Evolutionary conservation across 2,888 invertebrate genomes (phyloP), one percentile per base, ranked within the genome.

Genomic region (Pedicia rivosa): DNA sequence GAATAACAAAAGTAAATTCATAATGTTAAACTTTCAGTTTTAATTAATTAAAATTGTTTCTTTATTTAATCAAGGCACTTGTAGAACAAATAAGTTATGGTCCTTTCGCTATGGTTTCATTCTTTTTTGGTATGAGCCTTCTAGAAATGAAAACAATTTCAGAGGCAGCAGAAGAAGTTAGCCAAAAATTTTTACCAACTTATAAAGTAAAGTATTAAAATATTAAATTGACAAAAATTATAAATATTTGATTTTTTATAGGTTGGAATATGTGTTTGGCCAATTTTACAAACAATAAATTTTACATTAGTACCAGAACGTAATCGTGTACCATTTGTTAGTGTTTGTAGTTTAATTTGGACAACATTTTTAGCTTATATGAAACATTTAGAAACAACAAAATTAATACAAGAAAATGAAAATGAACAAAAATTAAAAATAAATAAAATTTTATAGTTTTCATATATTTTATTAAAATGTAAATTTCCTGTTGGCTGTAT

Each of bases 361-460:
- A 79, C 80, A 0, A 72, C 75, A 12, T 82, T 76, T 51, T 63
- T 83, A 42, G 78, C 81, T 0, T 81, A 81, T 46, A 74, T 82
- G 74, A 81, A 82, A 56, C 73, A 79, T 44, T 49, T 68, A 32
- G 32, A 32, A 32, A n/a, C n/a, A n/a, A n/a, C n/a, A n/a, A n/a
- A n/a, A n/a, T n/a, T n/a, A n/a, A n/a, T n/a, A n/a, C n/a, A n/a
- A n/a, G n/a, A n/a, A n/a, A n/a, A n/a, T n/a, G n/a, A n/a, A n/a
- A n/a, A n/a, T n/a, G n/a, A n/a, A n/a, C n/a, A n/a, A n/a, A n/a
- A n/a, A n/a, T n/a, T n/a, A n/a, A n/a, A n/a, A n/a, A n/a, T n/a
- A n/a, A n/a, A n/a, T n/a, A n/a, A n/a, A n/a, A n/a, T n/a, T n/a
- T n/a, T n/a, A n/a, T n/a, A n/a, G n/a, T n/a, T n/a, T n/a, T n/a